These are phyloP conservation scores for Phaethornis superciliosus DNA, from an alignment of 2,113 vertebrate genomes.

Conservation along the genomic window DNA sequence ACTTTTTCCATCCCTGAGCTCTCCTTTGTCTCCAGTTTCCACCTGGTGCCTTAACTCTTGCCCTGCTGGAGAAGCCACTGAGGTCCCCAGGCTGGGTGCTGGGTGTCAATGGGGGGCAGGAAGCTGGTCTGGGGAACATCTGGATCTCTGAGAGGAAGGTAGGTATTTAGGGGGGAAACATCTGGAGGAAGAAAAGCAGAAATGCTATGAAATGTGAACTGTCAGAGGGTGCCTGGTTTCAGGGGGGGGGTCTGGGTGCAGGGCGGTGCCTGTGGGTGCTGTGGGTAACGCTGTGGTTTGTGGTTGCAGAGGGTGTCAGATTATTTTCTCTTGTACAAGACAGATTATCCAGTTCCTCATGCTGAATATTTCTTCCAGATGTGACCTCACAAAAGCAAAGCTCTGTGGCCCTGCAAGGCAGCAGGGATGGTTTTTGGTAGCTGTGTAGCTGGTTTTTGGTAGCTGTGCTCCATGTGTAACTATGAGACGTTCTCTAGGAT, in stretches of 20 bases:
- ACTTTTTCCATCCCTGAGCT: slow-evolving; percentile 21
- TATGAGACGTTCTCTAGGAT: rapidly evolving
- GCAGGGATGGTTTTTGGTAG: background rate
- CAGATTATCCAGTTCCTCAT: background rate
- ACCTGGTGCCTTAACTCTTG: background rate
- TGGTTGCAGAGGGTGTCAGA: background rate
- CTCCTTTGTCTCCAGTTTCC: slow-evolving; percentile 36
- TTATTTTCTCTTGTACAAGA: background rate
- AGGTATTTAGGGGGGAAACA: background rate
- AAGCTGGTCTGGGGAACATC: background rate
- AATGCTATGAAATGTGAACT: background rate
- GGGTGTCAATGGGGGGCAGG: rapidly evolving
- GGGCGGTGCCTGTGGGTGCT: background rate
- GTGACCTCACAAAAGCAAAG: background rate
- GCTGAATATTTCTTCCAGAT: background rate
- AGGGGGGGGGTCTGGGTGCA: background rate
- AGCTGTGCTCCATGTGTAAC: background rate
- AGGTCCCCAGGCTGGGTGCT: background rate
- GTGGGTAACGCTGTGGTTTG: rapidly evolving
- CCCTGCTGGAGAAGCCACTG: background rate
- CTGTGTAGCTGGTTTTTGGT: background rate
- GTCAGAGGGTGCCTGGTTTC: rapidly evolving
- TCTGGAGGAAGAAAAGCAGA: slow-evolving; percentile 4
- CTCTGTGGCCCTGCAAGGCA: background rate
- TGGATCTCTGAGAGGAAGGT: background rate